Evolutionary conservation across 2,797 vertebrate species (phyloP), one percentile per base, ranked within the genome.

Genomic region (Notolepis coatsorum): DNA sequence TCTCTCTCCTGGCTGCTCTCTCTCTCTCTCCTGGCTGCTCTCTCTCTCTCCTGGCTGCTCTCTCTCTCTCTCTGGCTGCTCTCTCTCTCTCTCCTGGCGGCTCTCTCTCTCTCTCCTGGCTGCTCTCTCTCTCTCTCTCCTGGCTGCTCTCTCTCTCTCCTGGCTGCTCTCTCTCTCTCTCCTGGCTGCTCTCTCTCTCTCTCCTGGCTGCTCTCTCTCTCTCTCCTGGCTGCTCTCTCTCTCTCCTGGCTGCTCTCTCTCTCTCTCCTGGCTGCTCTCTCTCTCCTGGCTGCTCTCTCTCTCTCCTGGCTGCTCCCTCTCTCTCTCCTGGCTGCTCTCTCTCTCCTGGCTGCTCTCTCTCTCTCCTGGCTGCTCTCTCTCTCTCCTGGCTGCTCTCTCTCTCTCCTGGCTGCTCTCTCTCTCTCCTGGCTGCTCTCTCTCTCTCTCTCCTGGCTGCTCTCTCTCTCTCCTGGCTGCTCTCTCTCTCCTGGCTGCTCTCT

Each of bases 201-300:
- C n/a, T 15, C 8, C 30, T 58, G 47, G 30, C 62, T 21, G 24
- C 4, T 3, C n/a, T n/a, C n/a, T 69, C 20, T 20, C 43, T 47
- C 28, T 10, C 30, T 35, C n/a, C 33, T 60, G 25, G 17, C 8
- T 15, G 60, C 24, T 27, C 57, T 75, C 65, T 37, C 35, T 61
- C 65, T 10, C 18, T 31, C 18, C 73, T 68, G 54, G 81, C 90
- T 91, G 76, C 85, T 89, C 46, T 89, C 92, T 90, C 91, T 89
- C 88, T 84, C 38, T 18, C n/a, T n/a, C n/a, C n/a, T n/a, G n/a
- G n/a, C n/a, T n/a, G n/a, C n/a, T n/a, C n/a, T n/a, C n/a, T n/a
- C n/a, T n/a, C n/a, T n/a, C n/a, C n/a, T n/a, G n/a, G n/a, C n/a
- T 37, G n/a, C 7, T 24, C 28, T 31, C 17, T 6, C n/a, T 15